Evolutionary conservation across 2,797 vertebrate species (phyloP), one percentile per base, ranked within the genome.

Genomic region (Chaetodon trifasciatus): DNA sequence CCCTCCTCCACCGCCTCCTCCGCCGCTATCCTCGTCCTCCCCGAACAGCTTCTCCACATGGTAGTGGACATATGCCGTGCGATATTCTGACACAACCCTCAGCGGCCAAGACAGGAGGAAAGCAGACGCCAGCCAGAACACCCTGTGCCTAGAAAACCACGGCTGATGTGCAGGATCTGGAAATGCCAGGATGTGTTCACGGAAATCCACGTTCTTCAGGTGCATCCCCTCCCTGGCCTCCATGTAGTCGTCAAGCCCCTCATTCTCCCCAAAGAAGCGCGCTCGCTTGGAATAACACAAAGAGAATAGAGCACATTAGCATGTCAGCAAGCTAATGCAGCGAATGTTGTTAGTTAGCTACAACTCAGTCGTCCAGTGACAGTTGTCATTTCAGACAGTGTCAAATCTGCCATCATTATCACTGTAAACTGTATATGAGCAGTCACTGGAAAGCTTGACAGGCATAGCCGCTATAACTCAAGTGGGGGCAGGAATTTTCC

Each of bases 11-110:
- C 90, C 86, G 0, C 89, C 91, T 1, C 86, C 93, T 3, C 77
- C 93, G 1, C 74, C 73, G 3, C 82, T 8, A 32, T 96, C 95
- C 76, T 96, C 96, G 3, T 95, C 94, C 57, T 97, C 96, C 0
- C 97, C 97, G 0, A 98, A 98, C 8, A 98, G 96, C 93, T 98
- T 98, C 93, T 98, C 97, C 89, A 98, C 97, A 3, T 97, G 97
- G 94, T 97, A 97, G 88, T 98, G 97, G 60, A 97, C 96, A 0
- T 96, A 96, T 0, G 97, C 97, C 0, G 96, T 97, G 90, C 97
- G 96, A 24, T 94, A 96, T 24, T 97, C 97, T 0, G 96, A 96
- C 86, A 97, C 93, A 0, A 97, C 96, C 1, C 97, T 94, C 74
- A 97, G 95, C 0, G 97, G 97, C 97, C 97, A 97, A 0, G 97